Conservation (phyloP, 2,888 invertebrate species). For the Tiliacea aurago region DNA sequence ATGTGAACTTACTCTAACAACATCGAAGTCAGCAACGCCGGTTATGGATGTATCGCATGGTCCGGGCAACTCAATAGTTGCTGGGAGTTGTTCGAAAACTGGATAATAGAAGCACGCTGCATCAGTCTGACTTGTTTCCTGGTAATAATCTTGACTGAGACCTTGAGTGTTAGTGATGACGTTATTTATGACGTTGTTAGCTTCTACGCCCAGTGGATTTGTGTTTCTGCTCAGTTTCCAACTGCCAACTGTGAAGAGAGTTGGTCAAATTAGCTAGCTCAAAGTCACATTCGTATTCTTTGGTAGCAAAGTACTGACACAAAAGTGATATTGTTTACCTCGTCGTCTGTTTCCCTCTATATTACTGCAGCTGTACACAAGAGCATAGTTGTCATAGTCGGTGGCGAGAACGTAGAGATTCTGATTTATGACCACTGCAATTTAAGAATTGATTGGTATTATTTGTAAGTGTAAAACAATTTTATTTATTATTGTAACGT, state of each 20-base stretch:
- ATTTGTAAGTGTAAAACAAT: background rate
- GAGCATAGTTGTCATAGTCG: slow-evolving; percentile 79
- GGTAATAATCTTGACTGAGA: slow-evolving; percentile 70
- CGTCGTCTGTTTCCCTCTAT: slow-evolving; percentile 73
- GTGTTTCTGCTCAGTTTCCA: slow-evolving; percentile 81
- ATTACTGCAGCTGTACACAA: slow-evolving; percentile 82
- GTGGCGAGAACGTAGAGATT: slow-evolving; percentile 81
- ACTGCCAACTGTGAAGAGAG: slow-evolving; percentile 78
- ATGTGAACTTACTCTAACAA: background rate
- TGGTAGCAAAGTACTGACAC: background rate
- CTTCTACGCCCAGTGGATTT: slow-evolving; percentile 68
- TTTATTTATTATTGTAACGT: too few species aligned
- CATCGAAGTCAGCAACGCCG: slow-evolving; percentile 1
- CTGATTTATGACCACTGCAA: slow-evolving; percentile 61
- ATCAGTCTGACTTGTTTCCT: slow-evolving; percentile 61
- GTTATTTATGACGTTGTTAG: slow-evolving; percentile 50
- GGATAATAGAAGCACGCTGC: slow-evolving; percentile 34
- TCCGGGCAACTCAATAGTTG: slow-evolving; percentile 22
- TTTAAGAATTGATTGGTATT: background rate
- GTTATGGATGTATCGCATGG: background rate
- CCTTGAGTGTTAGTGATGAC: slow-evolving; percentile 14
- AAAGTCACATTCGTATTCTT: background rate
- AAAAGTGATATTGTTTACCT: slow-evolving; percentile 72
- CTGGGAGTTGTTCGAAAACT: background rate
- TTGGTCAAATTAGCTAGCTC: background rate